Evolutionary conservation across 2,888 invertebrate species (phyloP).

Genomic region (Callimorpha dominula): DNA sequence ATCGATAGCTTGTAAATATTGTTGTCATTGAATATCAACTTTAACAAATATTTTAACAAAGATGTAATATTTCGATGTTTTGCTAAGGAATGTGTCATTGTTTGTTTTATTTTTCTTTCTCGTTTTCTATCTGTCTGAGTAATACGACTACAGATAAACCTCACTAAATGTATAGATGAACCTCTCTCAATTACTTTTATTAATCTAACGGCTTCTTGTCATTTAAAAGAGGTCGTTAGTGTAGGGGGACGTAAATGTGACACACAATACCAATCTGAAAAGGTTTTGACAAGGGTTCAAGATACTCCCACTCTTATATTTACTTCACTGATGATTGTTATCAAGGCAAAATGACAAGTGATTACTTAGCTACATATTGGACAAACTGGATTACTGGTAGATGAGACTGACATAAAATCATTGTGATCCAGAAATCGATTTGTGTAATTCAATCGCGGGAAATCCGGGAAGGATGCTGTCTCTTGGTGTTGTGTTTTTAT

Average conservation of each 20-base stretch:
- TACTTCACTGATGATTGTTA: too few relatives aligned
- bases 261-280: not conserved
- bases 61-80: not conserved
- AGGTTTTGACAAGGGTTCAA: not conserved
- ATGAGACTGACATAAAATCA: too few relatives aligned
- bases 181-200: too few relatives aligned
- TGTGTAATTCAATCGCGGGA: too few relatives aligned
- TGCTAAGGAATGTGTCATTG: not conserved
- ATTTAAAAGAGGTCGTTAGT: not conserved
- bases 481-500: not conserved
- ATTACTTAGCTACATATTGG: too few relatives aligned
- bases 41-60: not conserved
- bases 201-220: not conserved
- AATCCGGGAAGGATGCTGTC: not conserved
- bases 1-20: constrained; percentile 39
- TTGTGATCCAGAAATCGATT: too few relatives aligned
- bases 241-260: not conserved
- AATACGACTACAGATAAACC: too few relatives aligned
- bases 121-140: not conserved
- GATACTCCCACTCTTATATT: not conserved
- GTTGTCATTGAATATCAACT: not conserved
- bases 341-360: too few relatives aligned
- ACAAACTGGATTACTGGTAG: too few relatives aligned
- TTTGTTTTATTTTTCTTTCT: not conserved
- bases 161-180: too few relatives aligned